A percentile compares a stretch with the other conserved stretches of the same genome.
These are phyloP conservation scores for Hirtodrosophila duncani DNA, from an alignment of 2,888 invertebrate species.

Conservation along the genomic window DNA sequence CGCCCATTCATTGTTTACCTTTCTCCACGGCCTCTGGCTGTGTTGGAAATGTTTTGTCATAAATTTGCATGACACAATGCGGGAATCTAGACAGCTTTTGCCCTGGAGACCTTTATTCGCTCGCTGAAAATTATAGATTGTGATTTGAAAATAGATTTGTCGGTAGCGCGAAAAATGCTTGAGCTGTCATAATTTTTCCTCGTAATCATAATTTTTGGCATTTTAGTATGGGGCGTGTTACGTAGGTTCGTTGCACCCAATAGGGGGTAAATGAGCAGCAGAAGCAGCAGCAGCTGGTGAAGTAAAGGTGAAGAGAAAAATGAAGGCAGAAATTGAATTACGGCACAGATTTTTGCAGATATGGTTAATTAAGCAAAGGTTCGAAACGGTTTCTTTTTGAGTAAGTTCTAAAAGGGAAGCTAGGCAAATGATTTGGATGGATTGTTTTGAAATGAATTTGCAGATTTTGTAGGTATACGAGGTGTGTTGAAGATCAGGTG, in stretches of 20 bases:
- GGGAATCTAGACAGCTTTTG: conserved; percentile 38
- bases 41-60: conserved; percentile 69
- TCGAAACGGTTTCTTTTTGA: too few species aligned
- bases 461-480: too few species aligned
- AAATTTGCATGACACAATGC: conserved; percentile 67
- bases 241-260: conserved; percentile 21
- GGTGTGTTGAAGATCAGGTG: too few species aligned
- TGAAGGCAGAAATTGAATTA: too few species aligned
- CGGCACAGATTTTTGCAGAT: conserved; percentile 12
- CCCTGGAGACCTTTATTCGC: conserved; percentile 26
- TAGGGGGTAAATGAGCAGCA: conserved; percentile 65
- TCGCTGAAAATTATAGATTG: conserved; percentile 50
- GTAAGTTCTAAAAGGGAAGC: too few species aligned
- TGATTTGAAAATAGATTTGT: conserved; percentile 41
- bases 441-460: too few species aligned
- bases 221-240: conserved; percentile 55
- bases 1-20: conserved; percentile 50
- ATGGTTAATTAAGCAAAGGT: conserved; percentile 48
- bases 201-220: conserved; percentile 60
- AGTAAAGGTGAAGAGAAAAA: conserved; percentile 3
- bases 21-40: conserved; percentile 42
- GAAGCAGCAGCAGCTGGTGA: conserved; percentile 57
- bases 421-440: too few species aligned
- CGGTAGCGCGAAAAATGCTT: conserved; percentile 8
- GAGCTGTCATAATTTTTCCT: conserved; percentile 57